Evolutionary conservation across 2,888 invertebrate species (phyloP), one percentile per base, ranked within the genome.

Genomic region (Leptinotarsa tumamoca): DNA sequence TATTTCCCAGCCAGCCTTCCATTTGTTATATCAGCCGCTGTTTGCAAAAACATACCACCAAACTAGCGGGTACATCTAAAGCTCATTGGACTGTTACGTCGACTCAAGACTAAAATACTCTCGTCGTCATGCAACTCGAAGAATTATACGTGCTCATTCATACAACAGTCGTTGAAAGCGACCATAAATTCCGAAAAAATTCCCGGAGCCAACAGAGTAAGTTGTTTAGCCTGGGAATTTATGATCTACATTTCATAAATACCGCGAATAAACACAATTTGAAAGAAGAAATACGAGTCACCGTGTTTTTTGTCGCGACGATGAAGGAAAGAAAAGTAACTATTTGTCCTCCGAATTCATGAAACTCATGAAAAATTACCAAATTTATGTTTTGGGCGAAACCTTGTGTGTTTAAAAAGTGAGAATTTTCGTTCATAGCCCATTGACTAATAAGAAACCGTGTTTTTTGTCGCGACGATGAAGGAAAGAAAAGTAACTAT

Each of bases 191-290:
- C 43, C 43, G 67, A 63, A 73, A 73, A 76, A 76, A 72, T 68
- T 72, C 75, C 58, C 67, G 52, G 75, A 76, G 72, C 73, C 73
- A 76, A 76, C 76, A 71, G 18, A 69, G 68, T 76, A 76, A 76
- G 73, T 76, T 76, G 76, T 73, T 76, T 43, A 68, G 52, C 50
- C 71, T 67, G 49, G 21, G 61, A 73, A 76, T 76, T 76, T 76
- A 76, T 73, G 71, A 68, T 61, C 68, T 54, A 54, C 73, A 73
- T 73, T 76, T 67, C 71, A 71, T 73, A 73, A 76, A 71, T 76
- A 73, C 73, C 52, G 54, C 71, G 76, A 76, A 76, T 76, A 73
- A 76, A 76, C 73, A 73, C 73, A 73, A 76, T 71, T 73, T 73
- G 71, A 71, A 67, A 71, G 33, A 63, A 69, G 73, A 76, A 73